Percentiles rank a stretch among this genome's conserved stretches.
Evolutionary conservation across 2,113 vertebrate species (phyloP).

Genomic region (Uropsilus gracilis): DNA sequence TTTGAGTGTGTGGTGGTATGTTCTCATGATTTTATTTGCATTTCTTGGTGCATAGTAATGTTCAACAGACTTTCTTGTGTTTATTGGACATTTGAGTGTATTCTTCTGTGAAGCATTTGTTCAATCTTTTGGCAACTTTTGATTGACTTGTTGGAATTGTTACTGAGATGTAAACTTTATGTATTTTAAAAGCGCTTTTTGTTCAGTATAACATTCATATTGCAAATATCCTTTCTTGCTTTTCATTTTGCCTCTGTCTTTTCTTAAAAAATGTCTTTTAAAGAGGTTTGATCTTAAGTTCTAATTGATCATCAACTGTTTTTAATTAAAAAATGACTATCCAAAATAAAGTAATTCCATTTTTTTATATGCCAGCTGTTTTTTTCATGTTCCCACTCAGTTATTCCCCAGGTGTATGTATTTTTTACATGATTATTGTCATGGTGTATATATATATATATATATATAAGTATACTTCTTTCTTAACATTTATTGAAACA

Average conservation of each 20-base stretch:
- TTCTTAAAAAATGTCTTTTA: constrained; percentile 5
- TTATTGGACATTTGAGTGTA: not conserved
- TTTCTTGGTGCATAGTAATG: not conserved
- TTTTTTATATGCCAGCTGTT: not conserved
- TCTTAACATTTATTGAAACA: not conserved
- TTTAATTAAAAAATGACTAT: no score
- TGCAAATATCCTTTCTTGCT: not conserved
- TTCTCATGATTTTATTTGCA: not conserved
- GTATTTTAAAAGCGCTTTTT: not conserved
- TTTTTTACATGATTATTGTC: not conserved
- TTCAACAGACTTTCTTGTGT: not conserved
- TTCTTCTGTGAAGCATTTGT: not conserved
- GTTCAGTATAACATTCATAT: not conserved
- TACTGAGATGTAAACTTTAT: not conserved
- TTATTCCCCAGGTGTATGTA: not conserved
- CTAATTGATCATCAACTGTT: no score
- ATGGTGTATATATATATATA: not conserved
- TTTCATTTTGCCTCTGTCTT: not conserved
- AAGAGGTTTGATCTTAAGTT: not conserved
- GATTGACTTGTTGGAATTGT: not conserved
- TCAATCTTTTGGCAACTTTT: not conserved
- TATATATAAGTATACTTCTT: not conserved
- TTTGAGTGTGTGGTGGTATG: not conserved
- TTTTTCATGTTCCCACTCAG: not conserved
- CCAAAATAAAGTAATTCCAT: not conserved